A percentile compares a stretch with the other conserved stretches of the same genome.
These are phyloP conservation scores for Aricia artaxerxes DNA, from an alignment of 2,888 invertebrate genomes.

Conservation along the genomic window DNA sequence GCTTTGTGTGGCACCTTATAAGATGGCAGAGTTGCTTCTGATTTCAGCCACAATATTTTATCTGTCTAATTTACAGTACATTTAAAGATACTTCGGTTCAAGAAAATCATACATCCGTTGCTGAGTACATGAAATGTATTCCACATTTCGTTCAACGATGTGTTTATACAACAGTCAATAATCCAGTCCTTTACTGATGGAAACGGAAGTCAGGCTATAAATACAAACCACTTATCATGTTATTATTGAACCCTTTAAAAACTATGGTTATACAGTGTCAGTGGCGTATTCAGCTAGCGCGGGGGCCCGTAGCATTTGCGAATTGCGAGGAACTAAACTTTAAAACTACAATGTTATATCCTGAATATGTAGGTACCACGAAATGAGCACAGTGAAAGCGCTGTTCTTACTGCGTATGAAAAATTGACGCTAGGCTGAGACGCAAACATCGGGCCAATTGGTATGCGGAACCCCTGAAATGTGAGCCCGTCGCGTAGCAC, in stretches of 20 bases:
- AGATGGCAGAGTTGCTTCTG: too few relatives aligned
- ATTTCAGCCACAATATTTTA: too few relatives aligned
- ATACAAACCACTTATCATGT: slow-evolving; percentile 3
- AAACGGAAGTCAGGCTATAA: background rate
- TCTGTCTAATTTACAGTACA: background rate
- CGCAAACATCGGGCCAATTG: too few relatives aligned
- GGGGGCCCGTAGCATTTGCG: background rate
- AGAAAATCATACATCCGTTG: slow-evolving; percentile 4
- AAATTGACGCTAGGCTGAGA: too few relatives aligned
- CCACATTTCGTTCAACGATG: slow-evolving; percentile 2
- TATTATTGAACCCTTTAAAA: slow-evolving; percentile 1
- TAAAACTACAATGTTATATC: too few relatives aligned
- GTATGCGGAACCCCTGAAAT: too few relatives aligned
- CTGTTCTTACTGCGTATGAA: too few relatives aligned
- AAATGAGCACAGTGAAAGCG: too few relatives aligned
- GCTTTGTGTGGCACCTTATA: too few relatives aligned
- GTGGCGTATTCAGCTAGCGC: background rate
- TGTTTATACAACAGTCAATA: slow-evolving; percentile 26
- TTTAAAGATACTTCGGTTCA: background rate
- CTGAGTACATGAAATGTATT: background rate
- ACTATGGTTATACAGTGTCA: background rate
- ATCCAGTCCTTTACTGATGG: slow-evolving; percentile 12
- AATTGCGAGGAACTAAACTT: background rate
- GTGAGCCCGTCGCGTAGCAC: too few relatives aligned
- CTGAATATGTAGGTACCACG: too few relatives aligned